Evolutionary conservation across 2,888 invertebrate genomes (phyloP), one percentile per base, ranked within the genome.

Genomic region (Aradus depressus): DNA sequence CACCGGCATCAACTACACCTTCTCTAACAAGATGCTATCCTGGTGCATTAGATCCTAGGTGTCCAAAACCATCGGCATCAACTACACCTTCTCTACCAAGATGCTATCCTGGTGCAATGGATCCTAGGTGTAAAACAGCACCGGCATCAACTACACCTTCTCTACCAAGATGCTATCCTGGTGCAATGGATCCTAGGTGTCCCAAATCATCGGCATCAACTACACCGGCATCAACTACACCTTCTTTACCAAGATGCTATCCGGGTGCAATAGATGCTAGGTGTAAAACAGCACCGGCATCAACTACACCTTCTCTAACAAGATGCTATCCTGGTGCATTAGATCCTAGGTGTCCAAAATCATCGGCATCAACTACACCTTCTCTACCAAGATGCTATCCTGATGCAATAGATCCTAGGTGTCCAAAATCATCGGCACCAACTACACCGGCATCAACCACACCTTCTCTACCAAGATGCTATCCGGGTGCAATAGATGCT

Each of bases 11-110:
- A 14, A 54, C 58, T 6, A 43, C 57, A 8, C 47, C 56, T 26
- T 52, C 53, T n/a, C 59, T 60, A 16, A 59, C 60, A n/a, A 31
- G 38, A 10, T 65, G 64, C 44, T 65, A 60, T 52, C 65, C 65
- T 66, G 68, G 38, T 56, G 66, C 34, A 2, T 62, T 56, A 65
- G 69, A 72, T 55, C 66, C 69, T 1, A 58, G 65, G 3, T 69
- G 68, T 49, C 67, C 67, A 1, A 55, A 58, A 19, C 58, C 56
- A 25, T 54, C 59, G 51, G 64, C 66, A 2, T 51, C 63, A 12
- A 62, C 64, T 0, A 60, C 65, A 0, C 58, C 64, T 0, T 55
- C 61, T 0, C 55, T 62, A 16, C 64, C 60, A 3, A 44, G 61
- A 21, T 71, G 72, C 55, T 67, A 64, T 49, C 62, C 61, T 1